Percentiles rank a stretch among this genome's conserved stretches.
Evolutionary conservation across 2,113 vertebrate species (phyloP).

Genomic region (Mirounga angustirostris): DNA sequence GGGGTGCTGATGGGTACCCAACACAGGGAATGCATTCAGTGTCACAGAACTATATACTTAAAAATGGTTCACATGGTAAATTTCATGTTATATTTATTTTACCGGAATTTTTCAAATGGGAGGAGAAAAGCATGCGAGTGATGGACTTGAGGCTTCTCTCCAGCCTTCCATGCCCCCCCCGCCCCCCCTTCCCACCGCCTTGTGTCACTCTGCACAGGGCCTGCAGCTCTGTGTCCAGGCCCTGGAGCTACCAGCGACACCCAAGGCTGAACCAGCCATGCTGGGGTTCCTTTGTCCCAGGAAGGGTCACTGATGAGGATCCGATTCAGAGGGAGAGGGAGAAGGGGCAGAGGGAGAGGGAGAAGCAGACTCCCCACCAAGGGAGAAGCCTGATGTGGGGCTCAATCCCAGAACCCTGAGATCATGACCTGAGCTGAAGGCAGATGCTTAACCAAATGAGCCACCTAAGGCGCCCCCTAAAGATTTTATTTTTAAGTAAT

Average conservation of each 20-base stretch:
- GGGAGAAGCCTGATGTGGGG: rapidly evolving
- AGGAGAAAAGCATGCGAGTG: background rate
- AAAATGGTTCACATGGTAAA: background rate
- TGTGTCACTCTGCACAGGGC: too few species aligned
- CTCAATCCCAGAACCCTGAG: too few species aligned
- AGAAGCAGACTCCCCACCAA: too few species aligned
- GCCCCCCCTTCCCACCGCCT: background rate
- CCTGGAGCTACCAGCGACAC: background rate
- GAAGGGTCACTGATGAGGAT: too few species aligned
- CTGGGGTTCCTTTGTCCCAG: background rate
- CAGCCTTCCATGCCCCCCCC: rapidly evolving
- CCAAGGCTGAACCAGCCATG: background rate
- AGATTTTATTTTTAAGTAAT: background rate
- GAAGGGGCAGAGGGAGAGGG: too few species aligned
- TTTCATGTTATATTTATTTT: background rate
- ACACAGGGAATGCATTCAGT: background rate
- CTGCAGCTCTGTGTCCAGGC: background rate
- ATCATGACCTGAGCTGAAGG: too few species aligned
- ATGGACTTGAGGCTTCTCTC: background rate
- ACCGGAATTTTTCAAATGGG: background rate
- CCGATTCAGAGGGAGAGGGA: too few species aligned
- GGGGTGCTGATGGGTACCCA: background rate
- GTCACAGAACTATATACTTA: background rate
- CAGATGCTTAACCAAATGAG: too few species aligned
- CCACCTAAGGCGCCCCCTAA: too few species aligned